These are phyloP conservation scores for Cotesia vestalis DNA, from an alignment of 1,140 invertebrate genomes.

Conservation along the genomic window DNA sequence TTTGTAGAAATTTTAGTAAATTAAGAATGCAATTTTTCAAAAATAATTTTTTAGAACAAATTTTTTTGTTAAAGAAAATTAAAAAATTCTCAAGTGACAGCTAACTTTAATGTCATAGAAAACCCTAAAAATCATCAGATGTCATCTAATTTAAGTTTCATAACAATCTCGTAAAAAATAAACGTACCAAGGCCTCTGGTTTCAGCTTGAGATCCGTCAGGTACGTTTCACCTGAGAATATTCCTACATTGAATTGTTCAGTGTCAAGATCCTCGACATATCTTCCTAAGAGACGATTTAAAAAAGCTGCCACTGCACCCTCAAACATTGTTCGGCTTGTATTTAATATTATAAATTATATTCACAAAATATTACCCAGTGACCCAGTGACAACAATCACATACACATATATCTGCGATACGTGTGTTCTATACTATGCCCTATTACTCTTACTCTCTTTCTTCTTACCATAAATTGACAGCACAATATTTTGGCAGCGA, in stretches of 20 bases:
- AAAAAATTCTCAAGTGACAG: too few relatives aligned
- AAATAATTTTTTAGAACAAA: too few relatives aligned
- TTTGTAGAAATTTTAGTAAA: too few relatives aligned
- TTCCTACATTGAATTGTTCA: constrained; percentile 83
- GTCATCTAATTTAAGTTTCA: too few relatives aligned
- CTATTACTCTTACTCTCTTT: too few relatives aligned
- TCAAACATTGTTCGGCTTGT: constrained; percentile 73
- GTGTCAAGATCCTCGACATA: constrained; percentile 85
- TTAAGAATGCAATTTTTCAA: too few relatives aligned
- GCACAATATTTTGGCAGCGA: too few relatives aligned
- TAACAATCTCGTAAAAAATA: neutral
- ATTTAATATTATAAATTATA: constrained; percentile 23
- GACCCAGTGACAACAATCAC: neutral
- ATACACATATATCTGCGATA: neutral
- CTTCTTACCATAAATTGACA: too few relatives aligned
- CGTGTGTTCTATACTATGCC: too few relatives aligned
- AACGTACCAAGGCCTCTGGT: constrained; percentile 80
- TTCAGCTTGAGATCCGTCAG: constrained; percentile 80
- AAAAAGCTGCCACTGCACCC: constrained; percentile 77
- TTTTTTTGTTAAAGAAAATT: too few relatives aligned
- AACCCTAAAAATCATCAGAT: too few relatives aligned
- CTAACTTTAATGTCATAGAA: too few relatives aligned
- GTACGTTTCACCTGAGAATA: constrained; percentile 82
- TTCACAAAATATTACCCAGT: neutral
- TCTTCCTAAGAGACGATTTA: constrained; percentile 82